phyloP scores from a whole-genome alignment of 2,888 invertebrate genomes.

The Eupithecia inturbata region DNA sequence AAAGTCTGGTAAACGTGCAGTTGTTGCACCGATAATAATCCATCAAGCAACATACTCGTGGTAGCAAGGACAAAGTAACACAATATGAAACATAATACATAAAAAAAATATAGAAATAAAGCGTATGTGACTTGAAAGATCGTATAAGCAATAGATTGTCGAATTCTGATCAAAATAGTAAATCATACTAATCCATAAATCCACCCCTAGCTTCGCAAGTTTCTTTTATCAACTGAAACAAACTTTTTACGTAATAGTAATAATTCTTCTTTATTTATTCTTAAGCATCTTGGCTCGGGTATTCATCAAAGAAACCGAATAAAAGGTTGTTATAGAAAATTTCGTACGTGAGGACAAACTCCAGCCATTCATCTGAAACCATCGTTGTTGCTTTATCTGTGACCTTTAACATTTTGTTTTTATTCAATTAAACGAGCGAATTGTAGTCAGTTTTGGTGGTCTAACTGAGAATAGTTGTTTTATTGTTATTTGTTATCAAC shows the following conservation, averaged over 20 bases:
- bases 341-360: constrained; percentile 52
- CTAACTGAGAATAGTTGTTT: constrained; percentile 44
- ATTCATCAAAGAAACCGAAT: constrained; percentile 46
- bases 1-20: not conserved
- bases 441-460: constrained; percentile 52
- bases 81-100: not conserved
- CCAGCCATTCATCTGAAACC: constrained; percentile 33
- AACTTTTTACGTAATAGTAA: constrained; percentile 40
- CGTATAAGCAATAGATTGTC: constrained; percentile 25
- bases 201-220: constrained; percentile 31
- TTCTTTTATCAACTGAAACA: constrained; percentile 41
- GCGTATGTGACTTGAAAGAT: not conserved
- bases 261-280: constrained; percentile 42
- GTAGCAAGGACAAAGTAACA: not conserved
- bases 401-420: constrained; percentile 49
- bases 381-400: constrained; percentile 53
- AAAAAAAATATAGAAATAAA: not conserved
- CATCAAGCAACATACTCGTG: not conserved
- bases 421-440: constrained; percentile 52
- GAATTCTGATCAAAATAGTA: constrained; percentile 29
- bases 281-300: constrained; percentile 38
- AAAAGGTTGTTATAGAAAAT: constrained; percentile 51
- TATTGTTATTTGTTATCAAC: constrained; percentile 43
- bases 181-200: constrained; percentile 30
- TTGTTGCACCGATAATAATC: not conserved